Conservation (phyloP, 2,888 invertebrate genomes). For the Dyspetes luteomarginatus region DNA sequence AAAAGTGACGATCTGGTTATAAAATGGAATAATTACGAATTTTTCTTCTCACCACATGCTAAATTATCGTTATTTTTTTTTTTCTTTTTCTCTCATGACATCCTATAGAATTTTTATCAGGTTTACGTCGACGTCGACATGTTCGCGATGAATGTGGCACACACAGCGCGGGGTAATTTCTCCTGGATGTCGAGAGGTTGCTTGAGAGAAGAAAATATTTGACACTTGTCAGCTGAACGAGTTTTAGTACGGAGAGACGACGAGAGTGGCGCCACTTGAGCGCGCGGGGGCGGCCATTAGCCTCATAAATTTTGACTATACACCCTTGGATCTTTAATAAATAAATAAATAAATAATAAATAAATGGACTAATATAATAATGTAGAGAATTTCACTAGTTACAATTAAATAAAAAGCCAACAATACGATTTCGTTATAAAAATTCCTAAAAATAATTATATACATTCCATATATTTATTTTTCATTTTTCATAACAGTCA, state of each 20-base stretch:
- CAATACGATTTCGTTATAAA: too few species aligned
- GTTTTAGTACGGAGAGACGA: constrained; percentile 10
- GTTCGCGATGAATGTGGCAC: constrained; percentile 53
- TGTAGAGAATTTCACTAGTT: too few species aligned
- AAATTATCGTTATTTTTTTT: too few species aligned
- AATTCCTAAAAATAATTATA: too few species aligned
- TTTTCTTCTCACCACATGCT: not conserved
- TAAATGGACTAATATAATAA: too few species aligned
- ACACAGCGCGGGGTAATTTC: constrained; percentile 17
- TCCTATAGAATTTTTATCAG: not conserved
- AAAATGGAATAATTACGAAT: not conserved
- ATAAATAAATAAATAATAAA: too few species aligned
- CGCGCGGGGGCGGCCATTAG: not conserved
- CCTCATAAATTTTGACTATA: not conserved
- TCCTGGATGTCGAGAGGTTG: not conserved
- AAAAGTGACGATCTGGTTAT: not conserved
- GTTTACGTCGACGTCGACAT: constrained; percentile 56
- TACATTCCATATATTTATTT: too few species aligned
- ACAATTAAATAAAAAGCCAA: too few species aligned
- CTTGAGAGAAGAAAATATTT: constrained; percentile 36
- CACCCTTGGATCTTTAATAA: not conserved
- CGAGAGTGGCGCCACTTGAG: not conserved
- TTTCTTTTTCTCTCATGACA: not conserved
- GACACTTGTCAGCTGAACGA: constrained; percentile 61
- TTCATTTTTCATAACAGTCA: too few species aligned